These are phyloP conservation scores for Xylocampa areola DNA, from an alignment of 2,888 invertebrate genomes.

Conservation along the genomic window DNA sequence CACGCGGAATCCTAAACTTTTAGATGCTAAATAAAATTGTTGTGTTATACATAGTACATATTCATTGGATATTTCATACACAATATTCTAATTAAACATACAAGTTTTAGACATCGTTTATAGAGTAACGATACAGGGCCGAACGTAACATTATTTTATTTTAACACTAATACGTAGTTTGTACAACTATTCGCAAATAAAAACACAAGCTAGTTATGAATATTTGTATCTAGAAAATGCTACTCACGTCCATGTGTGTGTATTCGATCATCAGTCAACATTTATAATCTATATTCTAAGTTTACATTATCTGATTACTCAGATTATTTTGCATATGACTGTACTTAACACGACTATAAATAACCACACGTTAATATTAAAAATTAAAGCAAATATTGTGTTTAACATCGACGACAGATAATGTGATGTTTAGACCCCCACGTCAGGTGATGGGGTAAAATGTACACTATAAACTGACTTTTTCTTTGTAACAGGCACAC, in stretches of 20 bases:
- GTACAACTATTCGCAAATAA: constrained; percentile 12
- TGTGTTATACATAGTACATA: constrained; percentile 15
- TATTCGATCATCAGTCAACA: constrained; percentile 45
- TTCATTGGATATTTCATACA: constrained; percentile 15
- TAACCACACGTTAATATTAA: constrained; percentile 23
- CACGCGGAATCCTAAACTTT: constrained; percentile 5
- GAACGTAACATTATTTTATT: constrained; percentile 6
- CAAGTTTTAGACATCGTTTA: constrained; percentile 20
- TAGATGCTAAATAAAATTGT: constrained; percentile 12
- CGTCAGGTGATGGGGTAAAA: constrained; percentile 21
- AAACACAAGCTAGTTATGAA: constrained; percentile 11
- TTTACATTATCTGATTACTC: constrained; percentile 21
- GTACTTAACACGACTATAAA: constrained; percentile 27
- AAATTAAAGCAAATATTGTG: constrained; percentile 31
- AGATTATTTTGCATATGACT: constrained; percentile 16
- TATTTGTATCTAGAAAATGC: constrained; percentile 28
- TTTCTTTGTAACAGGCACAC: constrained; percentile 43
- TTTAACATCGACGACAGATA: constrained; percentile 30
- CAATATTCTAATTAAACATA: constrained; percentile 16
- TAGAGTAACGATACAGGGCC: constrained; percentile 15
- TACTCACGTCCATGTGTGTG: constrained; percentile 23
- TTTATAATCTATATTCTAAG: constrained; percentile 28
- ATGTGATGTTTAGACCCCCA: constrained; percentile 27
- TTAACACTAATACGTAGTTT: constrained; percentile 15
- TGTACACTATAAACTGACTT: constrained; percentile 27